Evolutionary conservation across 2,797 vertebrate genomes (phyloP), one percentile per base, ranked within the genome.

Genomic region (Acanthis flammea): DNA sequence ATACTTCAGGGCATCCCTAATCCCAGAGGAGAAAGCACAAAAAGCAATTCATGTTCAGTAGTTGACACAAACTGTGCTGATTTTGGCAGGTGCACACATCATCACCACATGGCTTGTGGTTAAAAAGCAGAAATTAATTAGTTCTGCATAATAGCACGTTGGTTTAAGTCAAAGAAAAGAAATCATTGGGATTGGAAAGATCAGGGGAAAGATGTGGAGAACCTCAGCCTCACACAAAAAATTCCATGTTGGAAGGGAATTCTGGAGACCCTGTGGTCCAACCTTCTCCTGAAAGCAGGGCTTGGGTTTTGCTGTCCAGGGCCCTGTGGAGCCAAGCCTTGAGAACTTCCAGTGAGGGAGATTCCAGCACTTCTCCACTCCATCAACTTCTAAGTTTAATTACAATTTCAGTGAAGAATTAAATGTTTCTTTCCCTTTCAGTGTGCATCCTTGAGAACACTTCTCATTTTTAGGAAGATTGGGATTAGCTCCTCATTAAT

Each of bases 1-100:
- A 68, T 98, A 99, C 77, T 97, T 98, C 42, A 98, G 98, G 95
- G 99, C 98, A 92, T 99, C 99, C 66, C 99, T 99, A 95, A 65
- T 73, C 68, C 71, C 83, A 88, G n/a, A 6, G 57, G 51, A 86
- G 42, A 93, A 81, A 94, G 55, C 27, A 81, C 71, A 93, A 50
- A 79, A 71, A 68, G 11, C n/a, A 76, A 70, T 65, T 75, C 17
- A 57, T 42, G n/a, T 44, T 51, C n/a, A 75, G 23, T 4, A 31
- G 12, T 55, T 84, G 54, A 19, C 19, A 73, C 4, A 62, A 86
- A 75, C 19, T 5, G 5, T 4, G 57, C 37, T 73, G 44, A 9
- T 71, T 55, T 70, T 51, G 63, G 63, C 75, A 89, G 67, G 62
- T 30, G 67, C 37, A 60, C 53, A 57, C 27, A 62, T 39, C 42